phyloP scores from a whole-genome alignment of 1,140 invertebrate genomes.

The Drosophila punjabiensis region DNA sequence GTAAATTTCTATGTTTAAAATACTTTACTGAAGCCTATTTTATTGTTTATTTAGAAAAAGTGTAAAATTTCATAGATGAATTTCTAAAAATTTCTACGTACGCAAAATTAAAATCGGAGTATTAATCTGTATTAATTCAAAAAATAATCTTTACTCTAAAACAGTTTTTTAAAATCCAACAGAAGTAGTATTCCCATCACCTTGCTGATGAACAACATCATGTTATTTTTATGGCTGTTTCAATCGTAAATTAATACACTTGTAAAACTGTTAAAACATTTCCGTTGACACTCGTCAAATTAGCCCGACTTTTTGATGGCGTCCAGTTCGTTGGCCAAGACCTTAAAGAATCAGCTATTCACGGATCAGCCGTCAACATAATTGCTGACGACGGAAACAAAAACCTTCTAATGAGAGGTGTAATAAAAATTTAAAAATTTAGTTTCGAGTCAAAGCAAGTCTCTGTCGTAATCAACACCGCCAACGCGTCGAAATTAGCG shows the following conservation, averaged over 20 bases:
- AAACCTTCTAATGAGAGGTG: conserved; percentile 48
- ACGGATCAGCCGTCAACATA: conserved; percentile 74
- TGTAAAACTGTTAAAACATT: conserved; percentile 67
- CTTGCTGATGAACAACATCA: conserved; percentile 21
- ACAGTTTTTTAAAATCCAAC: background rate
- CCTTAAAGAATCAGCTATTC: conserved; percentile 50
- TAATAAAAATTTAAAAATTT: conserved; percentile 65
- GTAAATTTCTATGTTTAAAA: no score
- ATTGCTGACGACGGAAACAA: conserved; percentile 51
- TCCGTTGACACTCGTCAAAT: conserved; percentile 56
- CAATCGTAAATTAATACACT: conserved; percentile 73
- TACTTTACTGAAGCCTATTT: no score
- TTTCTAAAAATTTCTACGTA: background rate
- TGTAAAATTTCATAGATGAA: no score
- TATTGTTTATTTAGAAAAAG: no score
- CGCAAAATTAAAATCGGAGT: background rate
- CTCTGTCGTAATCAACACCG: conserved; percentile 75
- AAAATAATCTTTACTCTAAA: background rate
- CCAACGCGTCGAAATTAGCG: conserved; percentile 62
- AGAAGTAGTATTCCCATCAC: background rate
- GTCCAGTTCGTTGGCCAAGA: conserved; percentile 63
- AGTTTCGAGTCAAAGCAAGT: conserved; percentile 25
- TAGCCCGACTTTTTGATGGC: conserved; percentile 13
- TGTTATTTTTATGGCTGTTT: conserved; percentile 1
- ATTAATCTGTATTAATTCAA: background rate